Percentiles rank a stretch among this genome's conserved stretches.
Evolutionary conservation across 2,888 invertebrate genomes (phyloP).

Genomic region (Omphaloscelis lunosa): DNA sequence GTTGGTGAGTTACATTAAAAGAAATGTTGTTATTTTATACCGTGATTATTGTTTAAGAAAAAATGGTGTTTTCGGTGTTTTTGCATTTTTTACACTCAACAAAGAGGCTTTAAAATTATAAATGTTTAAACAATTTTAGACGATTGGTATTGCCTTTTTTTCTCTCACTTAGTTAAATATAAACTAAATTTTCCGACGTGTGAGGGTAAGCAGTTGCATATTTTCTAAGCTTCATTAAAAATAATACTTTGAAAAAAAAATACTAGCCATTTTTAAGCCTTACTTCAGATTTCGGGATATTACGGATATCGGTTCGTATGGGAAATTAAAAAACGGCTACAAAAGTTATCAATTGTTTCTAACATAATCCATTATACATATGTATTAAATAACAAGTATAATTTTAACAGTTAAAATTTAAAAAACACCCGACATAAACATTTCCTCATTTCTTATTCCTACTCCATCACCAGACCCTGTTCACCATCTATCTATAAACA

Average conservation of each 20-base stretch:
- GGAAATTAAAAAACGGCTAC: not conserved
- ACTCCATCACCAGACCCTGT: too few species aligned
- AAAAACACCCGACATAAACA: too few species aligned
- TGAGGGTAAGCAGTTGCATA: not conserved
- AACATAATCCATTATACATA: too few species aligned
- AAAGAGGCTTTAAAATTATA: not conserved
- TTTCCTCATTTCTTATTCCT: too few species aligned
- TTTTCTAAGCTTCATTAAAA: not conserved
- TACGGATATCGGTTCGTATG: not conserved
- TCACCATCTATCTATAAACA: too few species aligned
- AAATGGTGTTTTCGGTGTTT: not conserved
- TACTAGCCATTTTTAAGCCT: not conserved
- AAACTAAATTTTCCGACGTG: not conserved
- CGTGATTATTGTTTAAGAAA: not conserved
- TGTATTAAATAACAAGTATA: too few species aligned
- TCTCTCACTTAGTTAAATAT: not conserved
- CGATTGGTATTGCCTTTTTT: not conserved
- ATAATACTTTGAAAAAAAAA: not conserved
- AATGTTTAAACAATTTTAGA: not conserved
- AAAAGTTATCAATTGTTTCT: not conserved
- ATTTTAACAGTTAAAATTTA: too few species aligned
- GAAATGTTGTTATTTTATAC: not conserved
- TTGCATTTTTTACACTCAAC: not conserved
- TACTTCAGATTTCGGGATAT: not conserved
- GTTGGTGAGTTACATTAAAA: constrained; percentile 92